phyloP scores from a whole-genome alignment of 2,888 invertebrate species.

The Glyphotaelius pellucidus region DNA sequence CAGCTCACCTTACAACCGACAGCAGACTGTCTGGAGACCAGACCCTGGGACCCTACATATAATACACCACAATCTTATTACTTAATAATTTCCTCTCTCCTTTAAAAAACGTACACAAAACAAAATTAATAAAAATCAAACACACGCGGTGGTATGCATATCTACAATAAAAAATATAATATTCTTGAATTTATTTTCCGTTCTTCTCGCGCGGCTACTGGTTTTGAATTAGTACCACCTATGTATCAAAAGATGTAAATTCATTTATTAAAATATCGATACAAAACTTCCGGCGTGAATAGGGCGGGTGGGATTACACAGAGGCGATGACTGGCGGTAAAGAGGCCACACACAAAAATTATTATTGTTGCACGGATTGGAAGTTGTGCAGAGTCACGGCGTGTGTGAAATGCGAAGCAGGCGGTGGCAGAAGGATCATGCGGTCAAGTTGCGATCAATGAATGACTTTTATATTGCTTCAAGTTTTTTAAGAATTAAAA shows the following conservation, averaged over 20 bases:
- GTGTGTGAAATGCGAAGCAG: background rate
- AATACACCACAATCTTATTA: too few species aligned
- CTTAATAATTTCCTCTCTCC: too few species aligned
- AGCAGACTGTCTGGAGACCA: too few species aligned
- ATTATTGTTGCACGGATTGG: conserved; percentile 42
- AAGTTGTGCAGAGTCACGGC: conserved; percentile 41
- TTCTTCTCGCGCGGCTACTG: conserved; percentile 42
- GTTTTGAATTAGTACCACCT: conserved; percentile 34
- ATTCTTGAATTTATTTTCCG: background rate
- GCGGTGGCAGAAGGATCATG: background rate
- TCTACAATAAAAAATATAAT: background rate
- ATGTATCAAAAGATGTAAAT: conserved; percentile 54
- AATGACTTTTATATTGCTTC: background rate
- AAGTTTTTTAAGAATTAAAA: too few species aligned
- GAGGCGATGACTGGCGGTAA: conserved; percentile 2
- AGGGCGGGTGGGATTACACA: conserved; percentile 29
- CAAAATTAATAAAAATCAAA: too few species aligned
- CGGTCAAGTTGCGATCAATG: background rate
- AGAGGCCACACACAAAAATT: conserved; percentile 51
- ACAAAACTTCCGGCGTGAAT: background rate
- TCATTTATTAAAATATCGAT: conserved; percentile 56
- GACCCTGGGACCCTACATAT: too few species aligned
- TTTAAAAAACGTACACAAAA: too few species aligned
- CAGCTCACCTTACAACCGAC: too few species aligned
- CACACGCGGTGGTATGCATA: background rate